These are phyloP conservation scores for Maconellicoccus hirsutus DNA, from an alignment of 1,140 invertebrate species.

Conservation along the genomic window DNA sequence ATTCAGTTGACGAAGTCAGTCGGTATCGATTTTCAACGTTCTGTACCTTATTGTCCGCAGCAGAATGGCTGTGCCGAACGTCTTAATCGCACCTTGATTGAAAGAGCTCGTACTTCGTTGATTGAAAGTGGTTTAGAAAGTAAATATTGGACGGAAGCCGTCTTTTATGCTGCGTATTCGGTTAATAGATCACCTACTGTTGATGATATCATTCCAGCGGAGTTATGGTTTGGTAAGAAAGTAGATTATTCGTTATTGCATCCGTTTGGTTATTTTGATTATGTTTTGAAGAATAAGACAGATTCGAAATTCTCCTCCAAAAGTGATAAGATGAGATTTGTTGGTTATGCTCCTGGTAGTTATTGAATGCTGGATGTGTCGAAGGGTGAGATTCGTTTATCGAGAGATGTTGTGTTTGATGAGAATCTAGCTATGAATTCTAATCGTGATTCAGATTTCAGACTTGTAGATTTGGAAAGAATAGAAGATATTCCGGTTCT, in stretches of 20 bases:
- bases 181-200: slow-evolving; percentile 23
- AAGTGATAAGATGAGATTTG: slow-evolving; percentile 10
- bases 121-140: slow-evolving; percentile 28
- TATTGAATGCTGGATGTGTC: not conserved
- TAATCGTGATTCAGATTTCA: no score
- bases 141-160: slow-evolving; percentile 33
- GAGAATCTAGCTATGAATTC: not conserved
- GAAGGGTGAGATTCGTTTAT: not conserved
- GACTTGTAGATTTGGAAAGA: no score
- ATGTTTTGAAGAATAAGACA: no score
- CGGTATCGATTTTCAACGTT: slow-evolving; percentile 31
- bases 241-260: not conserved
- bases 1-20: slow-evolving; percentile 28
- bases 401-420: not conserved
- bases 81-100: slow-evolving; percentile 31
- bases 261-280: slow-evolving; percentile 7
- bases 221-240: slow-evolving; percentile 18
- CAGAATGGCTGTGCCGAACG: slow-evolving; percentile 35
- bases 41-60: slow-evolving; percentile 31
- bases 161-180: slow-evolving; percentile 23
- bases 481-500: not conserved
- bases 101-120: slow-evolving; percentile 32
- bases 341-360: slow-evolving; percentile 12
- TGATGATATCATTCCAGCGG: not conserved
- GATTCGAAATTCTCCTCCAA: not conserved